phyloP scores from a whole-genome alignment of 2,797 vertebrate genomes.

The Karalla daura region DNA sequence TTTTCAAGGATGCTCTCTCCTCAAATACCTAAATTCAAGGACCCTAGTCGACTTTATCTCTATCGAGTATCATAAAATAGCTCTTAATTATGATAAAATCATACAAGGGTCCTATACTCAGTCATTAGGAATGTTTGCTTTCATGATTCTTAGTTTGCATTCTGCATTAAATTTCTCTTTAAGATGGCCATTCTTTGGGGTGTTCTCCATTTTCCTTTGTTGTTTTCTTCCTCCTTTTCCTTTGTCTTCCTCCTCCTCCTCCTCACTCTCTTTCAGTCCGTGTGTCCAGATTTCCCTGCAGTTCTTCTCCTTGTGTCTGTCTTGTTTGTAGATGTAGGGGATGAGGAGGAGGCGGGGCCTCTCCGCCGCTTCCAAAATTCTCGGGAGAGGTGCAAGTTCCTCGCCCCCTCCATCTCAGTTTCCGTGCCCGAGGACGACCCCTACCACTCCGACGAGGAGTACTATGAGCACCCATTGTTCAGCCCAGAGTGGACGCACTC shows the following conservation, averaged over 20 bases:
- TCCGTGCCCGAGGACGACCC: conserved; percentile 95
- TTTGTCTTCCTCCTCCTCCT: conserved; percentile 33
- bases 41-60: neutral
- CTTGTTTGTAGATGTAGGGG: conserved; percentile 95
- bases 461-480: conserved; percentile 97
- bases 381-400: conserved; percentile 89
- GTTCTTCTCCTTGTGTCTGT: conserved; percentile 92
- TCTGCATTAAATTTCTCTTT: conserved; percentile 7
- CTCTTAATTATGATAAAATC: too few species aligned
- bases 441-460: conserved; percentile 94
- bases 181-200: conserved; percentile 69
- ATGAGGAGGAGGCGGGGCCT: conserved; percentile 93
- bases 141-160: too few species aligned
- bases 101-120: neutral
- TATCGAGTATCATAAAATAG: too few species aligned
- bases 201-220: conserved; percentile 30
- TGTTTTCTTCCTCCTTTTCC: conserved; percentile 21
- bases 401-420: conserved; percentile 95
- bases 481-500: conserved; percentile 93
- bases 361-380: conserved; percentile 88
- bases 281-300: conserved; percentile 91
- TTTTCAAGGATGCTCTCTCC: too few species aligned
- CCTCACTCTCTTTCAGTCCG: conserved; percentile 65
- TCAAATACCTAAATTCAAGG: neutral
- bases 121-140: too few species aligned